Evolutionary conservation across 2,888 invertebrate genomes (phyloP), one percentile per base, ranked within the genome.

Genomic region (Microctonus brassicae): DNA sequence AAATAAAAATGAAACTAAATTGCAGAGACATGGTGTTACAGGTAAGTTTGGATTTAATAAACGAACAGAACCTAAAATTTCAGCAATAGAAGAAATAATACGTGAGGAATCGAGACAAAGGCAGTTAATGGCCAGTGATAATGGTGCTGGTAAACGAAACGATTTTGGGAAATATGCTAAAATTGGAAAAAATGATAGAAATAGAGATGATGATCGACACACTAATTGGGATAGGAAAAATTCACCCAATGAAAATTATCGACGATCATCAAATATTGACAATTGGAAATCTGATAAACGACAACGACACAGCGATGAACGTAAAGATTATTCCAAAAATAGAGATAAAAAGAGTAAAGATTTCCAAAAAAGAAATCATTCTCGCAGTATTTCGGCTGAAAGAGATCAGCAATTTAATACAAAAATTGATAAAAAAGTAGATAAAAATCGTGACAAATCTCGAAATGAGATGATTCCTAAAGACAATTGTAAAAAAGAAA

Each of bases 81-180:
- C 83, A n/a, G 87, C 87, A 5, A 87, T 87, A 17, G 87, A 87
- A 75, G 87, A 87, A 78, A 87, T 87, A 72, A 84, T 87, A 11
- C 77, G 85, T 9, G 87, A 87, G 73, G 87, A 84, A 73, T 82
- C 82, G 47, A 82, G 81, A 70, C 82, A 77, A 69, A 86, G 84
- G 76, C 66, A 80, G 75, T 73, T 84, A 71, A 75, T 80, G 67
- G 77, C 79, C 69, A 79, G 78, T 72, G 78, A 11, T 13, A 24
- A 11, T 24, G 13, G 13, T 11, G 9, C 13, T 36, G 65, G 29
- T 17, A n/a, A 33, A 3, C 52, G 29, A 36, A 24, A 17, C 9
- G 26, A 60, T 52, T 17, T 17, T 20, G 52, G 34, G n/a, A 24
- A 22, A 20, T 33, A 26, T 20, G 13, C 26, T 22, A 63, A 57